phyloP scores from a whole-genome alignment of 1,140 invertebrate genomes.

The Drosophila jambulina region DNA sequence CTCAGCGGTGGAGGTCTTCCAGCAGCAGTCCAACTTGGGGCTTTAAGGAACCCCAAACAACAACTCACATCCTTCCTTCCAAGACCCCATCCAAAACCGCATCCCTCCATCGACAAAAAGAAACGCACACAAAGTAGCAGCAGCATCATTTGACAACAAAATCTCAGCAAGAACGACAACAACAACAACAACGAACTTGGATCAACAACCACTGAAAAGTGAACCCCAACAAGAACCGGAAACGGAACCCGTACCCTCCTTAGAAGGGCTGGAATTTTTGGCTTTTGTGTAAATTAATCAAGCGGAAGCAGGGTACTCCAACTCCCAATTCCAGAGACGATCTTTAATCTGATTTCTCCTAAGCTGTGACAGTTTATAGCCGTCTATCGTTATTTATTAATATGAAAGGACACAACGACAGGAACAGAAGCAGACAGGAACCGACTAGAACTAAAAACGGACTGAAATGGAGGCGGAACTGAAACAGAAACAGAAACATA shows the following conservation, averaged over 20 bases:
- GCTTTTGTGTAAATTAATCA: background rate
- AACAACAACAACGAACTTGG: constrained; percentile 2
- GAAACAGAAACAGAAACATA: background rate
- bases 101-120: constrained; percentile 29
- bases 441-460: background rate
- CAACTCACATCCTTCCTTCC: background rate
- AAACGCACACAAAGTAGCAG: background rate
- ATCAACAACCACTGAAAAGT: background rate
- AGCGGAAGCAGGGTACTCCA: background rate
- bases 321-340: background rate
- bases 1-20: constrained; percentile 87
- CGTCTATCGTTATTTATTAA: constrained; percentile 26
- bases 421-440: background rate
- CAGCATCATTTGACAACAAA: constrained; percentile 47
- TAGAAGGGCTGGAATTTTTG: constrained; percentile 1
- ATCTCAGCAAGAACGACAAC: constrained; percentile 50
- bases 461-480: background rate
- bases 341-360: constrained; percentile 23
- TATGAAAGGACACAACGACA: constrained; percentile 2
- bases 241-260: background rate
- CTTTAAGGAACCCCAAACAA: constrained; percentile 34
- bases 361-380: constrained; percentile 38
- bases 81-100: constrained; percentile 9
- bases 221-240: background rate
- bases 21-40: constrained; percentile 64